Evolutionary conservation across 1,140 invertebrate genomes (phyloP).

Genomic region (Ceratosolen fusciceps): DNA sequence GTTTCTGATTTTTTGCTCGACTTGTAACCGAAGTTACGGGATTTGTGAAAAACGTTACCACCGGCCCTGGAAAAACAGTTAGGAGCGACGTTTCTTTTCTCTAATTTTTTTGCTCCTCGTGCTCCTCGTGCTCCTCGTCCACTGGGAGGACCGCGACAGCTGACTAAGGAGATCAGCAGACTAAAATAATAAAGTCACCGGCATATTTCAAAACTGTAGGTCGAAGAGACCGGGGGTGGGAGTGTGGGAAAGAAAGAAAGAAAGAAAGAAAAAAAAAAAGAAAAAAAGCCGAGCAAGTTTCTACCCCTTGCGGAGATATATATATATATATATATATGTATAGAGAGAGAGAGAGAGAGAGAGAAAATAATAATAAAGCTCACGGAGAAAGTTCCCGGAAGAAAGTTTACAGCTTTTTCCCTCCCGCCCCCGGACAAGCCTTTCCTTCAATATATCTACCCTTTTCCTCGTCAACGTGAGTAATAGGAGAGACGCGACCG

Average conservation of each 20-base stretch:
- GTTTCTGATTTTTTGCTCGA: not conserved
- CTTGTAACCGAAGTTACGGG: not conserved
- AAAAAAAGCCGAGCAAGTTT: not conserved
- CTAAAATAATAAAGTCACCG: slow-evolving; percentile 40
- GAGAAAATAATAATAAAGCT: slow-evolving; percentile 40
- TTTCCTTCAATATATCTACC: slow-evolving; percentile 32
- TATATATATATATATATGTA: too few relatives aligned
- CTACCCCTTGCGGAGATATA: not conserved
- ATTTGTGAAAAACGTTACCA: slow-evolving; percentile 40
- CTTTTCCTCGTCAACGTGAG: slow-evolving; percentile 8
- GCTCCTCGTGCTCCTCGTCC: not conserved
- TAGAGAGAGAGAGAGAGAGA: too few relatives aligned
- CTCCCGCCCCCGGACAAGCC: too few relatives aligned
- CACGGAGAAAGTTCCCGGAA: slow-evolving; percentile 36
- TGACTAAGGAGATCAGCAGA: slow-evolving; percentile 32
- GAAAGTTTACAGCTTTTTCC: slow-evolving; percentile 36
- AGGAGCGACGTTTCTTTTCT: slow-evolving; percentile 41
- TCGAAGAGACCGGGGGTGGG: not conserved
- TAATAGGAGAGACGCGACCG: slow-evolving; percentile 18
- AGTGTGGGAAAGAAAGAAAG: not conserved
- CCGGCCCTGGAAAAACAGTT: slow-evolving; percentile 4
- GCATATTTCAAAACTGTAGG: too few relatives aligned
- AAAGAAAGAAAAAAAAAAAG: not conserved
- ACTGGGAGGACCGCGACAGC: not conserved
- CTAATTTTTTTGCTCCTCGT: not conserved